These are phyloP conservation scores for Geophilus truncorum DNA, from an alignment of 2,888 invertebrate genomes.

Conservation along the genomic window DNA sequence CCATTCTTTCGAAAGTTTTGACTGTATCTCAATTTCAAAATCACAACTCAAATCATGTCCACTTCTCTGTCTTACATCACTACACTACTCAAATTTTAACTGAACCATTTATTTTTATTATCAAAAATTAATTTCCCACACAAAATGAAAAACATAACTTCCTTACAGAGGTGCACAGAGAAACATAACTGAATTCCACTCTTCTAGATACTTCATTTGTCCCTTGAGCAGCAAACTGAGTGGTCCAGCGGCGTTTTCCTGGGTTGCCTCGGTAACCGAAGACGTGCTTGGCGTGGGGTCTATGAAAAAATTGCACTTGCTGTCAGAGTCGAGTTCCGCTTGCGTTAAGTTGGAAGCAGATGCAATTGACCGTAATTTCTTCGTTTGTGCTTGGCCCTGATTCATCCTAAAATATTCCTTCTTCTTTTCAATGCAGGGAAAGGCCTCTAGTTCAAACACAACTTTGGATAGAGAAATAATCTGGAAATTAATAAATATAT, in stretches of 20 bases:
- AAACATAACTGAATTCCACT: constrained; percentile 74
- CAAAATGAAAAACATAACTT: too few species aligned
- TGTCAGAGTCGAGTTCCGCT: constrained; percentile 6
- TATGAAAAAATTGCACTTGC: neutral
- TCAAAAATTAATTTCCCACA: too few species aligned
- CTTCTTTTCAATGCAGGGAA: constrained; percentile 47
- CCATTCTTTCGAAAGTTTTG: too few species aligned
- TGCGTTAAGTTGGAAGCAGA: neutral
- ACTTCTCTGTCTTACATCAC: too few species aligned
- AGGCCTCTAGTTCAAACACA: constrained; percentile 74
- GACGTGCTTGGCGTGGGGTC: constrained; percentile 49
- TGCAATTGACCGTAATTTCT: neutral
- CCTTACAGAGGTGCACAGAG: constrained; percentile 83
- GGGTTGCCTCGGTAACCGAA: neutral
- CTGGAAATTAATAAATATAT: constrained; percentile 50
- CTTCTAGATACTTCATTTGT: constrained; percentile 74
- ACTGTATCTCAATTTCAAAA: too few species aligned
- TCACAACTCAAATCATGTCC: too few species aligned
- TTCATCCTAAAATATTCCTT: constrained; percentile 29
- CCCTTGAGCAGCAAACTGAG: constrained; percentile 65
- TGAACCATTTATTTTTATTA: too few species aligned
- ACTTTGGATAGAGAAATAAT: constrained; percentile 73
- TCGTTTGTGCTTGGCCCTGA: constrained; percentile 56
- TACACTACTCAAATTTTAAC: too few species aligned
- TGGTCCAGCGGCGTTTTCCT: neutral